Base-by-base conservation (phyloP, 1,140 invertebrate genomes). In the Rhopalosiphum maidis region DNA sequence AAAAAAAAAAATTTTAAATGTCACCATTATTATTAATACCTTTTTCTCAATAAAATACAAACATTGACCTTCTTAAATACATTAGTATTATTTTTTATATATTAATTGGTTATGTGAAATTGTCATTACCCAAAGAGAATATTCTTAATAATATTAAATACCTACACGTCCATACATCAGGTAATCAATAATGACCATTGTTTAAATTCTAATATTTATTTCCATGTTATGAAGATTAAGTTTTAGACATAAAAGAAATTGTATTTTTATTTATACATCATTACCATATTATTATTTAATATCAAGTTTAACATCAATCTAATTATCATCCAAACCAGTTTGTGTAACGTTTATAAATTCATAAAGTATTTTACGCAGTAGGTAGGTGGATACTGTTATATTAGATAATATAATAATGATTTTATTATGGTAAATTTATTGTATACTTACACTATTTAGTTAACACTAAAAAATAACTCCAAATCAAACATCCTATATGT, bases 201-300 rank as follows among this genome's bases (percentile, higher is more conserved):
- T 30, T 30, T 86, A 86, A 46, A 46, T 86, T 86, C 23, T 86
- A 41, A 46, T 86, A 25, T 7, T 1, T 86, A 86, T 86, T 83
- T 37, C 2, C 23, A 41, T 41, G 23, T 22, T 83, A 83, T 86
- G 25, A 86, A 86, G 46, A 68, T 68, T 30, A 68, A 68, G 11
- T 46, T 25, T 46, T 43, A 86, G 0, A 15, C 43, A 43, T 86
- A 23, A 83, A 41, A 83, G 11, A 68, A 68, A 68, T 68, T 18
- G 1, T 86, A 43, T 86, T 86, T 46, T 86, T 46, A 5, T 87
- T 88, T n/a, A 46, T 35, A 41, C 15, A 51, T 48, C 30, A 88
- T 48, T n/a, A 88, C 51, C 86, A 48, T 88, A 88, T 22, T 83
- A 88, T 35, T 48, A 88, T 35, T 48, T 88, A 48, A 48, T 88